Evolutionary conservation across 2,797 vertebrate species (phyloP).

Genomic region (Takifugu ocellatus): DNA sequence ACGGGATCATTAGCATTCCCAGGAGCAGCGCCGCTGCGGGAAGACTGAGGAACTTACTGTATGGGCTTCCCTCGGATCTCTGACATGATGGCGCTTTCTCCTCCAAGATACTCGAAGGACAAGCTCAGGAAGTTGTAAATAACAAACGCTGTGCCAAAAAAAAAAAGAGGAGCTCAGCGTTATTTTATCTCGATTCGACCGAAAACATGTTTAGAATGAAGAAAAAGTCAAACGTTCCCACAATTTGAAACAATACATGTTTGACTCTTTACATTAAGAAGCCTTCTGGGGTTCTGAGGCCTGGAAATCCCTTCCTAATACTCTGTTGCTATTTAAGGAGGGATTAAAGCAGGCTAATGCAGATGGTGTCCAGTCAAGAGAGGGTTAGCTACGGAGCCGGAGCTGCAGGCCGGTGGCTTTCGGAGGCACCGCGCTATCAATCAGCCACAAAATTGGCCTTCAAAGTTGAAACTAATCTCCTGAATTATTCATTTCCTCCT

Average conservation of each 20-base stretch:
- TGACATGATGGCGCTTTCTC: conserved; percentile 94
- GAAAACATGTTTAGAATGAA: conserved; percentile 14
- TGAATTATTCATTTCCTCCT: conserved; percentile 59
- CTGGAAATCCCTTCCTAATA: conserved; percentile 73
- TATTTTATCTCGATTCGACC: conserved; percentile 13
- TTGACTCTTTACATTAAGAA: conserved; percentile 63
- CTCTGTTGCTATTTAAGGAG: conserved; percentile 75
- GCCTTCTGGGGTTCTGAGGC: conserved; percentile 63
- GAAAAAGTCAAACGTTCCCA: conserved; percentile 32
- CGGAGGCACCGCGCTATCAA: conserved; percentile 49
- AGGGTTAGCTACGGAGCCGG: conserved; percentile 59
- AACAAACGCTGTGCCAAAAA: conserved; percentile 84
- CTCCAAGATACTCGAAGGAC: conserved; percentile 96
- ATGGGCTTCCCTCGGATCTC: conserved; percentile 95
- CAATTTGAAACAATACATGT: conserved; percentile 62
- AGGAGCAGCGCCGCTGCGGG: not conserved
- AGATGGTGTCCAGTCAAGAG: conserved; percentile 66
- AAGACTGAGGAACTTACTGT: conserved; percentile 74
- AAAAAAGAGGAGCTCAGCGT: not conserved
- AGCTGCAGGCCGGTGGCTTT: conserved; percentile 38
- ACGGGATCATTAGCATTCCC: no score
- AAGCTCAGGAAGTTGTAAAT: conserved; percentile 98
- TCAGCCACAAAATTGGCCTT: conserved; percentile 59
- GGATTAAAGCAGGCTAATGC: conserved; percentile 74
- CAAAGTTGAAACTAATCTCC: conserved; percentile 59